A percentile compares a stretch with the other conserved stretches of the same genome.
Evolutionary conservation across 2,888 invertebrate species (phyloP).

Genomic region (Formica aserva): DNA sequence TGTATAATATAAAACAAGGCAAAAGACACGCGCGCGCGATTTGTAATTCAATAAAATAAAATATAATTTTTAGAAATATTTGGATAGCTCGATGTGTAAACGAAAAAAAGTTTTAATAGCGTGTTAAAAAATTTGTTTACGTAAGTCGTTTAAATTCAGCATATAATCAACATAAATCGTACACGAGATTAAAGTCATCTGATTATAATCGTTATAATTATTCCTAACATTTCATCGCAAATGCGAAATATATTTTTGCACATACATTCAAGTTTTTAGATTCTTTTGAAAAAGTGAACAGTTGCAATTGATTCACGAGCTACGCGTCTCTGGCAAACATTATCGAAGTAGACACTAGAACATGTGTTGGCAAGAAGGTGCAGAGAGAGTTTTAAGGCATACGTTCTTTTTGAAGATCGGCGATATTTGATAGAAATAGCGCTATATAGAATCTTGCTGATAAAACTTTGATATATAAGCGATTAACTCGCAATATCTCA

Average conservation of each 20-base stretch:
- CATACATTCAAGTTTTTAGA: background rate
- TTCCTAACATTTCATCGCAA: background rate
- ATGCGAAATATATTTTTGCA: background rate
- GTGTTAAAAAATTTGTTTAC: background rate
- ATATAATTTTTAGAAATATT: background rate
- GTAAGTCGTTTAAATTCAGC: background rate
- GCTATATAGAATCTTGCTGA: slow-evolving; percentile 39
- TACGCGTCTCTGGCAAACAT: slow-evolving; percentile 56
- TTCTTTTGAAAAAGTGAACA: background rate
- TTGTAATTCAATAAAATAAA: background rate
- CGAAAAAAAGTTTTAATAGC: background rate
- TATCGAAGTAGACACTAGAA: slow-evolving; percentile 55
- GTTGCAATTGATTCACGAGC: slow-evolving; percentile 27
- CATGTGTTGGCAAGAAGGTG: slow-evolving; percentile 58
- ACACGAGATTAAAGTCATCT: background rate
- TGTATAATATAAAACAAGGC: background rate
- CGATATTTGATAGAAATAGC: slow-evolving; percentile 54
- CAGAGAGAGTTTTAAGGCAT: slow-evolving; percentile 61
- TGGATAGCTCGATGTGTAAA: no score
- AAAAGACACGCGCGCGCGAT: background rate
- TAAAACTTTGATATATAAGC: slow-evolving; percentile 48
- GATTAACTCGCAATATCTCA: slow-evolving; percentile 51
- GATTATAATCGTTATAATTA: background rate
- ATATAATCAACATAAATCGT: background rate
- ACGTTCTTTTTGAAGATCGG: slow-evolving; percentile 45